phyloP scores from a whole-genome alignment of 2,888 invertebrate species.

The Lycocerus yunnanus region DNA sequence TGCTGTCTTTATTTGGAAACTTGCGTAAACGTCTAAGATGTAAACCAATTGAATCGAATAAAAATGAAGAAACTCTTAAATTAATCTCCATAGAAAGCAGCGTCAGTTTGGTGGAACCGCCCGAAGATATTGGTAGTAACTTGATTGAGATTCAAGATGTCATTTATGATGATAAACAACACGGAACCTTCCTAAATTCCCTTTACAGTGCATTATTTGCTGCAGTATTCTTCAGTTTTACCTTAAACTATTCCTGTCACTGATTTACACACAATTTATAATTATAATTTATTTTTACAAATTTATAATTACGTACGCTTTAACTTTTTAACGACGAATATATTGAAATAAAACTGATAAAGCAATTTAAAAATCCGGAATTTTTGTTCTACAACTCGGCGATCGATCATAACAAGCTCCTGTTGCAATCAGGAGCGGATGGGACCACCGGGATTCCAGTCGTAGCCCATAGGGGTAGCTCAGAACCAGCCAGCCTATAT shows the following conservation, averaged over 20 bases:
- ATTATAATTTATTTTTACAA: no score
- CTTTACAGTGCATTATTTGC: conserved; percentile 15
- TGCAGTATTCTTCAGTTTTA: conserved; percentile 18
- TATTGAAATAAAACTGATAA: neutral
- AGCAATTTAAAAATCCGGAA: neutral
- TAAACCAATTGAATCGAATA: neutral
- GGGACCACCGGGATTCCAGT: no score
- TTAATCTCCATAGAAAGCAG: neutral
- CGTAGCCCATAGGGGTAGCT: no score
- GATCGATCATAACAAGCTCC: no score
- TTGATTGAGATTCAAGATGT: neutral
- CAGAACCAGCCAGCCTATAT: no score
- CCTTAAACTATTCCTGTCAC: conserved; percentile 26
- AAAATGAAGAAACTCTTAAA: neutral
- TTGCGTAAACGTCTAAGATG: neutral
- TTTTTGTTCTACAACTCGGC: no score
- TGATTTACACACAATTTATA: no score
- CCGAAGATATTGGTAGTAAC: neutral
- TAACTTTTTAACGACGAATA: no score
- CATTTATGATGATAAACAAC: neutral
- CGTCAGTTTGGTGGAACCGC: neutral
- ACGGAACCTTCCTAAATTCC: conserved; percentile 8
- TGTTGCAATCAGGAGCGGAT: no score
- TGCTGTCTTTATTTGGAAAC: neutral
- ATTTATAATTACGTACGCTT: neutral